Percentiles rank a stretch among this genome's conserved stretches.
Evolutionary conservation across 2,888 invertebrate species (phyloP).

Genomic region (Chrysolina oricalcia): DNA sequence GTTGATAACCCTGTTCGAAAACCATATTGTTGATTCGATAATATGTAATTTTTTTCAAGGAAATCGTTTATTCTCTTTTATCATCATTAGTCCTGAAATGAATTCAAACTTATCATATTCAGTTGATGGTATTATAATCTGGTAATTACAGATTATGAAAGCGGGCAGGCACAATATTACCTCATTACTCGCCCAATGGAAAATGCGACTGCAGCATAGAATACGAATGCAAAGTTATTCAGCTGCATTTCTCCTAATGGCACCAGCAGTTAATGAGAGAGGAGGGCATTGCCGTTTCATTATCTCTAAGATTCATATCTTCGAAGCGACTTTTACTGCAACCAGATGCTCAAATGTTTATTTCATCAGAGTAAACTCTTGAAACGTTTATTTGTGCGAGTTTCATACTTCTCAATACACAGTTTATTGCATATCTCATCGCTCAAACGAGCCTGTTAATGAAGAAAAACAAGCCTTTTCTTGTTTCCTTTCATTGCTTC

Average conservation of each 20-base stretch:
- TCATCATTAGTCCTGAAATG: no score
- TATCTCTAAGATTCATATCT: slow-evolving; percentile 32
- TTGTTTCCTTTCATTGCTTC: slow-evolving; percentile 26
- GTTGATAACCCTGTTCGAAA: no score
- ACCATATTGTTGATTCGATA: no score
- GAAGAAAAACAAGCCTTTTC: slow-evolving; percentile 31
- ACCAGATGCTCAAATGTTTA: slow-evolving; percentile 34
- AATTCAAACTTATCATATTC: no score
- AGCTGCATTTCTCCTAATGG: slow-evolving; percentile 21
- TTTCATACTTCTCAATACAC: slow-evolving; percentile 13
- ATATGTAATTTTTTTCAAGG: no score
- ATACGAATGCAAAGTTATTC: slow-evolving; percentile 23
- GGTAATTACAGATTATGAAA: neutral
- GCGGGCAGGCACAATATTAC: neutral
- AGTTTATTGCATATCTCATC: slow-evolving; percentile 24
- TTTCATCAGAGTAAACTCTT: slow-evolving; percentile 24
- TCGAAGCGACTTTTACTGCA: slow-evolving; percentile 3
- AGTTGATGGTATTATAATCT: neutral
- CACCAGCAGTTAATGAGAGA: slow-evolving; percentile 25
- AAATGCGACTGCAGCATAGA: slow-evolving; percentile 6
- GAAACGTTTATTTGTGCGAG: slow-evolving; percentile 28
- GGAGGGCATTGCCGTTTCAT: slow-evolving; percentile 14
- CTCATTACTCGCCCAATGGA: slow-evolving; percentile 4
- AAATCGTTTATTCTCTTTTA: no score
- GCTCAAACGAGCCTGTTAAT: slow-evolving; percentile 15